A percentile compares a stretch with the other conserved stretches of the same genome.
Evolutionary conservation across 2,797 vertebrate genomes (phyloP).

Genomic region (Choloepus didactylus): DNA sequence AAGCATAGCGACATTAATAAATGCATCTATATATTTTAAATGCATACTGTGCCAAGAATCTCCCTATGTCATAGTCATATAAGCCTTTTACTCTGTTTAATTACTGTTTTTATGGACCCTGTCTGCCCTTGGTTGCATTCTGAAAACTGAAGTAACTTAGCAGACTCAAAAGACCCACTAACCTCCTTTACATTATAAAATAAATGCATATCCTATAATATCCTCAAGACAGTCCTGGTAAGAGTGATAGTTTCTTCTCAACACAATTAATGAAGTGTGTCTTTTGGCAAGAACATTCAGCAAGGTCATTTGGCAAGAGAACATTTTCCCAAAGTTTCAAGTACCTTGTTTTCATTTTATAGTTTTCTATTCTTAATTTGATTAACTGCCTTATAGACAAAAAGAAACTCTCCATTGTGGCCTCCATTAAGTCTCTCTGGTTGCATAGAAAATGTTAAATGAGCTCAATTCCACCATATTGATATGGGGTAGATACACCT

Average conservation of each 20-base stretch:
- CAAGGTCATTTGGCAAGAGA: conserved; percentile 39
- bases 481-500: not conserved
- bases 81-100: not conserved
- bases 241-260: conserved; percentile 35
- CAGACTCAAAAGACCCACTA: not conserved
- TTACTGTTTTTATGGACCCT: not conserved
- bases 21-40: not conserved
- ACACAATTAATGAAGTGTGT: conserved; percentile 56
- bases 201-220: not conserved
- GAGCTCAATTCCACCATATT: not conserved
- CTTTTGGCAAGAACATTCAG: conserved; percentile 46
- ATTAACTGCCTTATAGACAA: conserved; percentile 5
- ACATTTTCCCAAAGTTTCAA: conserved; percentile 14
- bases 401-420: not conserved
- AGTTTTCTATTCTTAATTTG: conserved; percentile 54
- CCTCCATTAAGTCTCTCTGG: too few relatives aligned
- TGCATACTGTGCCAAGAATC: not conserved
- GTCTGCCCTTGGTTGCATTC: not conserved
- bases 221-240: conserved; percentile 45
- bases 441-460: not conserved
- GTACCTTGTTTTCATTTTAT: not conserved
- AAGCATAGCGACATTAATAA: not conserved
- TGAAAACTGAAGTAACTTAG: conserved; percentile 39
- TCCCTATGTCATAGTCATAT: not conserved
- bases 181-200: not conserved